Conservation (phyloP, 2,888 invertebrate species). For the Platycheirus albimanus region DNA sequence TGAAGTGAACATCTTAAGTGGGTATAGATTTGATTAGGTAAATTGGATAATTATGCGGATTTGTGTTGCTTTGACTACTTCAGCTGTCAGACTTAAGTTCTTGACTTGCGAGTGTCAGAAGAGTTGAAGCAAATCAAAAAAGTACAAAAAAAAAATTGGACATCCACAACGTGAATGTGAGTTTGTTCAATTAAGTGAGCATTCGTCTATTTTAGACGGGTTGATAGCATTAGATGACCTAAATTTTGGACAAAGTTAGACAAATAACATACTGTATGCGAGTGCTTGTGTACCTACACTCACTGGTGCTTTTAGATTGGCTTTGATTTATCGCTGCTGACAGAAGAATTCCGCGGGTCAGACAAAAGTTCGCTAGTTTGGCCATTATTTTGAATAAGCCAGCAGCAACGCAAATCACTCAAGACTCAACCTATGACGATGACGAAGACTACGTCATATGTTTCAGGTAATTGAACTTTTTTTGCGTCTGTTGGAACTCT, state of each 20-base stretch:
- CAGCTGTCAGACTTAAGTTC: conserved; percentile 42
- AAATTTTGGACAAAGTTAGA: conserved; percentile 47
- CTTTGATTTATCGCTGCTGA: conserved; percentile 4
- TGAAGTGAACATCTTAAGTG: conserved; percentile 52
- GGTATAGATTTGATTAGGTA: conserved; percentile 64
- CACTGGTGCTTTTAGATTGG: conserved; percentile 1
- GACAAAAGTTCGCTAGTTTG: conserved; percentile 31
- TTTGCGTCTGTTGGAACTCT: background rate
- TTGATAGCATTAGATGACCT: conserved; percentile 54
- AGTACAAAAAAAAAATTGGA: background rate
- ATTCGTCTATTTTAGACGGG: conserved; percentile 3
- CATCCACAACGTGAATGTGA: background rate
- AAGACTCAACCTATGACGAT: background rate
- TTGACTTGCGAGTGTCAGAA: background rate
- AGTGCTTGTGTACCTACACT: too few relatives aligned
- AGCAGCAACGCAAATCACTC: conserved; percentile 10
- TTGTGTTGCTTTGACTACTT: conserved; percentile 30
- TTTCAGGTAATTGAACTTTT: conserved; percentile 8
- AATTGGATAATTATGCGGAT: conserved; percentile 66
- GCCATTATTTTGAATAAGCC: conserved; percentile 24
- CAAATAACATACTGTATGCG: conserved; percentile 28
- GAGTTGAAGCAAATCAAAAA: background rate
- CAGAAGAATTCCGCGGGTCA: conserved; percentile 43
- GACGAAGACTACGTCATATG: background rate
- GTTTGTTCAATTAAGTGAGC: background rate